A percentile compares a stretch with the other conserved stretches of the same genome.
phyloP scores from a whole-genome alignment of 2,113 vertebrate genomes.

The Seriola aureovittata region DNA sequence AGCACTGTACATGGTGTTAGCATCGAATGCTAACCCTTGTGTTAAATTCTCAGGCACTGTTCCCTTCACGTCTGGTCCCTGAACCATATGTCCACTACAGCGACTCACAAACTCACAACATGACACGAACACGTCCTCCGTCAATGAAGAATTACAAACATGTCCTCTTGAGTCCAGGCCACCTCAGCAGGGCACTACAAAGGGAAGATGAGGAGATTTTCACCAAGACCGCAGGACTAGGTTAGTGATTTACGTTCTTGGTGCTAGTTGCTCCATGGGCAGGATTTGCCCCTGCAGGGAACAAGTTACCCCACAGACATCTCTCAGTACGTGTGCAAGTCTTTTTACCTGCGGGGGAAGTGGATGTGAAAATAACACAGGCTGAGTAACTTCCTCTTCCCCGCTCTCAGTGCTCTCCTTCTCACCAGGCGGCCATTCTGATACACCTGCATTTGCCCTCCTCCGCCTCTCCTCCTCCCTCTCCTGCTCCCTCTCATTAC shows the following conservation, averaged over 20 bases:
- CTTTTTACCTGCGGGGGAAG: constrained; percentile 80
- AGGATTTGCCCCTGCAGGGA: not conserved
- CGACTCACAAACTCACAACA: constrained; percentile 29
- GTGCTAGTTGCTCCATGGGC: not conserved
- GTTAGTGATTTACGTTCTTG: not conserved
- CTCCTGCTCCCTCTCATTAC: constrained; percentile 59
- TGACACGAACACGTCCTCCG: constrained; percentile 27
- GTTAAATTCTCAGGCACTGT: constrained; percentile 59
- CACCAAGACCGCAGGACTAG: constrained; percentile 10
- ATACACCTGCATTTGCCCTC: constrained; percentile 62
- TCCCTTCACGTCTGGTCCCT: constrained; percentile 56
- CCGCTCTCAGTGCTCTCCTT: constrained; percentile 64
- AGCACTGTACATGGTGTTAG: not conserved
- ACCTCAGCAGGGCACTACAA: not conserved
- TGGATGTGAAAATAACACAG: constrained; percentile 86
- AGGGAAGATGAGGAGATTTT: constrained; percentile 30
- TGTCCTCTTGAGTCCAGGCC: constrained; percentile 20
- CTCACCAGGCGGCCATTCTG: constrained; percentile 63
- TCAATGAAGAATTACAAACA: constrained; percentile 35
- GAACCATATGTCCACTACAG: constrained; percentile 29
- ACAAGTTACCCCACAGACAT: not conserved
- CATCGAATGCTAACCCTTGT: constrained; percentile 11
- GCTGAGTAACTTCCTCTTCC: constrained; percentile 81
- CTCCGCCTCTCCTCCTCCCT: constrained; percentile 55
- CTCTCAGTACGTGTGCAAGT: not conserved